Conservation (phyloP, 2,113 vertebrate genomes). For the Dicrurus megarhynchus region DNA sequence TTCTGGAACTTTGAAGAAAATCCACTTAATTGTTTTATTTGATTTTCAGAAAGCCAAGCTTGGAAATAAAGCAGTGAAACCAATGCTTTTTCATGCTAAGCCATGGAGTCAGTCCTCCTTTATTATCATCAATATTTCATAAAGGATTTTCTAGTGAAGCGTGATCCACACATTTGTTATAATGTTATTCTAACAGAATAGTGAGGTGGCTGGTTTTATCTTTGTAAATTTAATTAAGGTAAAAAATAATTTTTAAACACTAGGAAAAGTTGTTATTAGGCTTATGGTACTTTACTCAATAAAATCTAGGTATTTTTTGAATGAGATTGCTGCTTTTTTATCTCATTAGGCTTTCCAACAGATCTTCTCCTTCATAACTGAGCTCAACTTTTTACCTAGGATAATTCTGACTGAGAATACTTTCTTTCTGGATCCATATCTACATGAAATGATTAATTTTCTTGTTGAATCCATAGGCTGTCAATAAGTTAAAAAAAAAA, state of each 20-base stretch:
- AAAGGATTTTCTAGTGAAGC: neutral
- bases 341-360: neutral
- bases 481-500: neutral
- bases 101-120: neutral
- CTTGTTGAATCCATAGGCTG: neutral
- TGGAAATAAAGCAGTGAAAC: neutral
- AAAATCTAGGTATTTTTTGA: neutral
- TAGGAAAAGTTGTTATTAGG: neutral
- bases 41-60: neutral
- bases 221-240: neutral
- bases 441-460: neutral
- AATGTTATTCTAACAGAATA: neutral
- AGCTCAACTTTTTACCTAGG: neutral
- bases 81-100: neutral
- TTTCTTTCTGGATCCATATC: neutral
- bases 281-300: neutral
- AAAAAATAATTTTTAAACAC: neutral
- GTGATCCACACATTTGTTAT: neutral
- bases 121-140: neutral
- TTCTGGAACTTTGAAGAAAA: constrained; percentile 23
- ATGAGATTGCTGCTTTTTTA: neutral
- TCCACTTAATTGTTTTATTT: constrained; percentile 3
- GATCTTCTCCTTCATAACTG: neutral
- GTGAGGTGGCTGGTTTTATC: neutral
- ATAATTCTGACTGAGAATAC: neutral